Base-by-base conservation (phyloP, 2,113 vertebrate species). In the Psettodes erumei region DNA sequence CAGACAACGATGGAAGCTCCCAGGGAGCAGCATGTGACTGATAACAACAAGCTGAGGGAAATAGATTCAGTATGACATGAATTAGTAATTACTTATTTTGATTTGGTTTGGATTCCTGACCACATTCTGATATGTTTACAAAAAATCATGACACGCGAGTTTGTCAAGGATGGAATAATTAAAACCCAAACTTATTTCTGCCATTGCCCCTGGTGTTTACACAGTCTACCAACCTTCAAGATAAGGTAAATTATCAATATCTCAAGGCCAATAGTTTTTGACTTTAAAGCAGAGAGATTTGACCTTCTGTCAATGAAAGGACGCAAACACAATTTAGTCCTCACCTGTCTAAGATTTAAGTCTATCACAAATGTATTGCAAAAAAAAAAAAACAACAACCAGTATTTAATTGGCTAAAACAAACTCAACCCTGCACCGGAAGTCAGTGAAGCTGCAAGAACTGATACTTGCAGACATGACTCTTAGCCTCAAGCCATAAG, bases 11-110 rank as follows among this genome's bases (percentile, higher is more conserved):
- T 8, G 71, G 61, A 48, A 11, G 43, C 60, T 60, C 62, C 81
- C 77, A 55, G 8, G 45, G 81, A 70, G 56, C 47, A 53, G 32
- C 74, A 19, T 37, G 59, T 48, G 64, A 71, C 45, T 33, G 75
- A 86, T 79, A 80, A 67, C 25, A 27, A 55, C 45, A 55, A 54
- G 59, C 5, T 70, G 43, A 63, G 21, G 50, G 27, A 66, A 21
- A 48, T 3, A 19, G 28, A 16, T 54, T 21, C 33, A 1, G 35
- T 18, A 55, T 27, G 38, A 68, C n/a, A 15, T 42, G 21, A 23
- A 50, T 42, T 18, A 21, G n/a, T n/a, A n/a, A n/a, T 30, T 43
- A 8, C 13, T 19, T 15, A 16, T 38, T 53, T 21, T 37, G n/a
- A 8, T 66, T 60, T 53, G 28, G 30, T 71, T 38, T n/a, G n/a